phyloP scores from a whole-genome alignment of 2,888 invertebrate genomes.

The Drosophila monieri region DNA sequence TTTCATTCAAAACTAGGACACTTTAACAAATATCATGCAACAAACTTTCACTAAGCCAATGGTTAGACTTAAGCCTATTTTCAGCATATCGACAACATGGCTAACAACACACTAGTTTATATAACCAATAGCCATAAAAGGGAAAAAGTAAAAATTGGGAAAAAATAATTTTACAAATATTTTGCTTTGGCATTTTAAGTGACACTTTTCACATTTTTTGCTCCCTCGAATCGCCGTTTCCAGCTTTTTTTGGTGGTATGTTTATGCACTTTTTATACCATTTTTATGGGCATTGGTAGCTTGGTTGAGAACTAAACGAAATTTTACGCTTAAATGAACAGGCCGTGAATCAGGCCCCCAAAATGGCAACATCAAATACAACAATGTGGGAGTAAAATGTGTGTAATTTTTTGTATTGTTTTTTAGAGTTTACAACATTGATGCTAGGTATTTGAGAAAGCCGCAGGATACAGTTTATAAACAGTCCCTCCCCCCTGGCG shows the following conservation, averaged over 20 bases:
- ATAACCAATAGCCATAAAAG: constrained; percentile 1
- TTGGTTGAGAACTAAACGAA: constrained; percentile 56
- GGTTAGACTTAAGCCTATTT: constrained; percentile 1
- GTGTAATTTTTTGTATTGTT: constrained; percentile 26
- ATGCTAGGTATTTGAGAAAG: constrained; percentile 63
- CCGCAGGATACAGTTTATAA: constrained; percentile 64
- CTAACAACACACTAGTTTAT: background rate
- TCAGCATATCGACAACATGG: background rate
- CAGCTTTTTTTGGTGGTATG: constrained; percentile 9
- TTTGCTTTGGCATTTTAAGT: constrained; percentile 4
- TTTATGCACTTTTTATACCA: constrained; percentile 24
- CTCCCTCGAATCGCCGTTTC: background rate
- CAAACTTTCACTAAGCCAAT: background rate
- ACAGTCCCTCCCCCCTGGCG: constrained; percentile 11
- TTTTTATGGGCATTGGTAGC: constrained; percentile 40
- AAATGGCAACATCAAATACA: constrained; percentile 19
- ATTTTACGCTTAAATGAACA: constrained; percentile 61
- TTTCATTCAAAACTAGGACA: background rate
- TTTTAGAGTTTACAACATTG: constrained; percentile 45
- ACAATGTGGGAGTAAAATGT: constrained; percentile 45
- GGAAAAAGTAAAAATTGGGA: background rate
- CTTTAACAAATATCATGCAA: background rate
- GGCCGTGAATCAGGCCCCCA: constrained; percentile 21
- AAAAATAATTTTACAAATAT: constrained; percentile 7
- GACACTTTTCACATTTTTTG: constrained; percentile 23